Percentiles rank a stretch among this genome's conserved stretches.
Conservation (phyloP, 2,888 invertebrate genomes). For the Apamea epomidion region DNA sequence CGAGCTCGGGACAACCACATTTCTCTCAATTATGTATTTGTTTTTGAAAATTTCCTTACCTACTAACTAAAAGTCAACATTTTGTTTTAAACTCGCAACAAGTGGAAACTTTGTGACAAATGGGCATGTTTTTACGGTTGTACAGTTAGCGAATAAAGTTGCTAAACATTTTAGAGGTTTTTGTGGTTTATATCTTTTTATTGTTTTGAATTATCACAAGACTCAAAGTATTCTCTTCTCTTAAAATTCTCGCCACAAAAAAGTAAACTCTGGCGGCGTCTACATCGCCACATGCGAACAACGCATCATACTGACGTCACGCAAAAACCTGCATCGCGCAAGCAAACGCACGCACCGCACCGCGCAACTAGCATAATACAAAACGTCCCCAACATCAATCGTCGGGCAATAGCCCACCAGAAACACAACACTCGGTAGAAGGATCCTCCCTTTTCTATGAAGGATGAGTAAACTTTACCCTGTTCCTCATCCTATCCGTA, state of each 20-base stretch:
- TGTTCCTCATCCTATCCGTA: not conserved
- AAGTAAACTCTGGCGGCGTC: not conserved
- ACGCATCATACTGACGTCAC: not conserved
- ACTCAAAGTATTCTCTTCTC: not conserved
- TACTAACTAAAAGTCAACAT: constrained; percentile 8
- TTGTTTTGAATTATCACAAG: not conserved
- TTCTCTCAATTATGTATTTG: constrained; percentile 19
- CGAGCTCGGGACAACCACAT: not conserved
- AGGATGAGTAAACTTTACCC: not conserved
- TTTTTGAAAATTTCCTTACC: constrained; percentile 17
- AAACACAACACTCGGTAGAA: not conserved
- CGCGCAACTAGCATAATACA: too few relatives aligned
- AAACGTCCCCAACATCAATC: not conserved
- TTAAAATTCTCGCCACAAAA: not conserved
- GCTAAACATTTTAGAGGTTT: not conserved
- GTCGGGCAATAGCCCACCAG: not conserved
- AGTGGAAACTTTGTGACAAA: constrained; percentile 42
- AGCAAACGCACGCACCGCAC: too few relatives aligned
- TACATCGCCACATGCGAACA: not conserved
- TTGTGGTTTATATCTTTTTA: not conserved
- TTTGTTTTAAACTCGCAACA: constrained; percentile 2
- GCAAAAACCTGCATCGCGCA: not conserved
- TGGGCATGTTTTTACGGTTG: not conserved
- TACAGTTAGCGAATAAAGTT: constrained; percentile 2
- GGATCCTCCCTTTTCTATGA: not conserved